Base-by-base conservation (phyloP, 2,113 vertebrate species). In the Dasyprocta punctata region DNA sequence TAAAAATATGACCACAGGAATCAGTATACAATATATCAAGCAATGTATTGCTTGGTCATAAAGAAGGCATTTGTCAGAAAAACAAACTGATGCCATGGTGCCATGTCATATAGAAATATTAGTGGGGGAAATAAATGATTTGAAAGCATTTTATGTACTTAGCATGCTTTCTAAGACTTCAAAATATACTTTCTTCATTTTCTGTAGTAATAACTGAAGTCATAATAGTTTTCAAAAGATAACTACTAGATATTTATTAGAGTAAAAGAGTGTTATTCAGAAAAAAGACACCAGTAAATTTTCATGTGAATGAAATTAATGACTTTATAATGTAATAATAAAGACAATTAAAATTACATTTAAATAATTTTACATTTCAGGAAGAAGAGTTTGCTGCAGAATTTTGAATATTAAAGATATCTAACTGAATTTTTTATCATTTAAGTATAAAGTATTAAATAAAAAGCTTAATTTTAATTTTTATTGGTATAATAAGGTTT, bases 91-190 rank as follows among this genome's bases (percentile, higher is more conserved):
- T 87, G 81, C 86, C 19, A 38, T 54, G 26, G 13, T 85, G 0
- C 24, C 58, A 28, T 93, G 24, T 52, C 41, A 93, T 75, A 65
- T n/a, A 89, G 41, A 89, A 63, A 77, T 89, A 56, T 87, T 94
- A 75, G 13, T 47, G 11, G 63, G 16, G 12, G 33, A 71, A 84
- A 28, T 47, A 89, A 93, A 86, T 67, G 54, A 94, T 11, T 52
- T 41, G 61, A 12, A 24, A 30, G 44, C 1, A 58, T 95, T 95
- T 80, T 89, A 89, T 67, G 14, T 54, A 81, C 78, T 67, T 93
- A 36, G 22, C 9, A 77, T 75, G 0, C 20, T 80, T 5, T 26
- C 30, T 4, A 30, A 60, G 69, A 60, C 44, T 52, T 89, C 3
- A 83, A 67, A 83, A 54, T 86, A 67, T 90, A 49, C 36, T 56